Evolutionary conservation across 2,888 invertebrate genomes (phyloP), one percentile per base, ranked within the genome.

Genomic region (Drosophila nr. perissopoda): DNA sequence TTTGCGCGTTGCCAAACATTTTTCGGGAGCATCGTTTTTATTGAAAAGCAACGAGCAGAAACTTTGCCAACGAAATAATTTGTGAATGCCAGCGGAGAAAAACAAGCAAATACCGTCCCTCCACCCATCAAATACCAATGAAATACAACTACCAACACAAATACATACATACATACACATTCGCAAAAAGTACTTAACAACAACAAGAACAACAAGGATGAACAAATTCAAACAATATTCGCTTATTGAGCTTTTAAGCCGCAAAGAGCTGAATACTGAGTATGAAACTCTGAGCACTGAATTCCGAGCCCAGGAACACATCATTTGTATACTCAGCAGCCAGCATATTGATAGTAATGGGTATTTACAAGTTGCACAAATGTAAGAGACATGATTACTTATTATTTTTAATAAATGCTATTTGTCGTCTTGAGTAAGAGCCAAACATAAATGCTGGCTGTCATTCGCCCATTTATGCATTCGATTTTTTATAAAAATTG

Each of bases 181-280:
- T 2, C 25, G 27, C 34, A 52, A 21, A 53, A 46, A 33, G 33
- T 16, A 57, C 29, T 51, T 6, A 34, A 65, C 42, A 63, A 29
- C 46, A 56, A 51, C 40, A 72, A 68, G 59, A 64, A 54, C 52
- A 67, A 74, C 33, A 76, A 79, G 72, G 61, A 64, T 70, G 49
- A 66, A 67, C 69, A 78, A 82, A 87, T 79, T 87, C 82, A 81
- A 87, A 87, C 76, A 81, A 81, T 79, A 76, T 82, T 76, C 70
- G 76, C 75, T 76, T 73, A 79, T 77, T 85, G 88, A 88, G 85
- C 85, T 73, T 74, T 85, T 85, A 85, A 85, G 88, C 88, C 79
- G 81, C 82, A 73, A 76, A 76, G 49, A 69, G 66, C 60, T 69
- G 56, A 70, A 64, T 21, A 57, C 53, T 31, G 48, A 49, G 62